Evolutionary conservation across 2,797 vertebrate species (phyloP), one percentile per base, ranked within the genome.

Genomic region (Xenops minutus): DNA sequence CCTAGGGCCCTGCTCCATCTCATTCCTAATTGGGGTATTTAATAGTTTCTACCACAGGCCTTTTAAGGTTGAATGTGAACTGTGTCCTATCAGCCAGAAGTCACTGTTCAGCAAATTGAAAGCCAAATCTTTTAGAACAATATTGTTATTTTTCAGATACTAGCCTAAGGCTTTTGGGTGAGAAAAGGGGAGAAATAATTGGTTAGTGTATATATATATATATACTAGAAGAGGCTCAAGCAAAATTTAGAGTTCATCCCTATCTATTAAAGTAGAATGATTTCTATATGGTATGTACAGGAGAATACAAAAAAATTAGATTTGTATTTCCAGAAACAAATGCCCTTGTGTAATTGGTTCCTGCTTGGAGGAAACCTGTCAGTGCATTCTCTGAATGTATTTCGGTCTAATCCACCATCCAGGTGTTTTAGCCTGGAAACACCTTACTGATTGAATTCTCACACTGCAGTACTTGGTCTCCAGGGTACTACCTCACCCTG

Each of bases 311-410:
- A 89, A 89, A 92, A 94, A 87, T 92, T 67, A 85, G 55, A 84
- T 93, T 90, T 74, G n/a, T 64, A 73, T 52, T 85, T 92, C 74
- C 7, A 71, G 34, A 79, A 95, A 91, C 19, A 85, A 96, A 93
- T 90, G 27, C 9, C 15, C 18, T 94, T 91, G 52, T 77, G 62
- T 80, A 94, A 85, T 80, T 72, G n/a, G 32, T 30, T 93, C 67
- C n/a, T 92, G 41, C 48, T 82, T 51, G 46, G 37, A 92, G 29
- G 23, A 95, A 77, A 86, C 63, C n/a, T 93, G 52, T 90, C 85
- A 94, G 77, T 85, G 77, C 32, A 51, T 94, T 93, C 61, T 89
- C 13, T 64, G 80, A 61, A 72, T 77, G 17, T 43, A 68, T 76
- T 94, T 96, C 74, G 74, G 52, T 23, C 46, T 88, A 92, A 94